Evolutionary conservation across 2,113 vertebrate species (phyloP).

Genomic region (Ptilorrhoa leucosticta): DNA sequence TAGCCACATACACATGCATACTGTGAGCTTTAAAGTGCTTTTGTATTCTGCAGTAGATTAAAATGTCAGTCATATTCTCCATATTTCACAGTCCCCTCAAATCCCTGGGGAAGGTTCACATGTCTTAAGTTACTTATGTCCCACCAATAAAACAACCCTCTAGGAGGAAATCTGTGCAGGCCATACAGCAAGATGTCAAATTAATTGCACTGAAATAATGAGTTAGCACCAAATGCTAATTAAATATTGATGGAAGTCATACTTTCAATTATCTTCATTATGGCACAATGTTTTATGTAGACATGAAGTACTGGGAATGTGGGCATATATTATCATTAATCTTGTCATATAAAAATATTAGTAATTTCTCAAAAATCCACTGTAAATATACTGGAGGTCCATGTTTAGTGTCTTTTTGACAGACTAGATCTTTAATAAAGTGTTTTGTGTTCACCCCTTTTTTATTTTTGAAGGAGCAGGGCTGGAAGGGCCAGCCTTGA

Average conservation of each 20-base stretch:
- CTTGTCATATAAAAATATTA: slow-evolving; percentile 11
- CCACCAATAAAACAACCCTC: slow-evolving; percentile 47
- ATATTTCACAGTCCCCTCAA: slow-evolving; percentile 34
- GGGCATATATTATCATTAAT: slow-evolving; percentile 48
- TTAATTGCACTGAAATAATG: slow-evolving; percentile 77
- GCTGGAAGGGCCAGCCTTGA: not conserved
- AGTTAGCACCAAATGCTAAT: slow-evolving; percentile 78
- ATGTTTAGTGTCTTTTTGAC: not conserved
- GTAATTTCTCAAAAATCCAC: slow-evolving; percentile 18
- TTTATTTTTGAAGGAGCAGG: not conserved
- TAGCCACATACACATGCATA: not conserved
- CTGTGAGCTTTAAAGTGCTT: slow-evolving; percentile 13
- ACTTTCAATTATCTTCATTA: slow-evolving; percentile 78
- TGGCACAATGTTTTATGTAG: slow-evolving; percentile 64
- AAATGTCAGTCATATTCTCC: slow-evolving; percentile 49
- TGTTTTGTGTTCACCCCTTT: not conserved
- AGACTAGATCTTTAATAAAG: not conserved
- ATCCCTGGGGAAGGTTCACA: slow-evolving; percentile 32
- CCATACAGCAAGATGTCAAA: slow-evolving; percentile 70
- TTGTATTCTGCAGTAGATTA: slow-evolving; percentile 48
- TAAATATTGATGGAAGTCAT: slow-evolving; percentile 81
- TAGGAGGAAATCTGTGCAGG: slow-evolving; percentile 64
- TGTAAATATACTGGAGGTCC: not conserved
- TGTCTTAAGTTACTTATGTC: slow-evolving; percentile 19
- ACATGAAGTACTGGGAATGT: slow-evolving; percentile 49